phyloP scores from a whole-genome alignment of 2,888 invertebrate genomes.

The Magallana nippona region DNA sequence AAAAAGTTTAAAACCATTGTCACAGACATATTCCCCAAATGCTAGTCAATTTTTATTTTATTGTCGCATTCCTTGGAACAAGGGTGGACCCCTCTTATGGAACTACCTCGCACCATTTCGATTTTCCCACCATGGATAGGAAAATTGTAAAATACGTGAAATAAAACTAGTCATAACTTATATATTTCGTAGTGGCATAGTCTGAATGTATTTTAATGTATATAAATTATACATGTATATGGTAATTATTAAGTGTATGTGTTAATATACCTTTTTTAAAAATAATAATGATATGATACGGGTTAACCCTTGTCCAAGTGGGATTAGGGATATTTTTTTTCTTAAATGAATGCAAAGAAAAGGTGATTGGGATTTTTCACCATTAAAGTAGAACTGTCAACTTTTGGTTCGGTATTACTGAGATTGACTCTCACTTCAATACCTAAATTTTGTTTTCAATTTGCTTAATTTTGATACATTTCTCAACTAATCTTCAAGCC shows the following conservation, averaged over 20 bases:
- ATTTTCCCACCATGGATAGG: slow-evolving; percentile 25
- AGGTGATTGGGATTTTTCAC: not conserved
- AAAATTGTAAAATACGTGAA: slow-evolving; percentile 11
- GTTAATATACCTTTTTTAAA: not conserved
- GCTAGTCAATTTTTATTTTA: slow-evolving; percentile 6
- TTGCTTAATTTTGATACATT: too few relatives aligned
- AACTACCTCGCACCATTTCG: slow-evolving; percentile 24
- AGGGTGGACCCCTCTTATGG: slow-evolving; percentile 19
- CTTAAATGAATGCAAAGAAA: not conserved
- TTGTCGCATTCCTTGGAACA: slow-evolving; percentile 33
- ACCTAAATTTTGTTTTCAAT: not conserved
- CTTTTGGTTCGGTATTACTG: too few relatives aligned
- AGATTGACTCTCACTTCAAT: too few relatives aligned
- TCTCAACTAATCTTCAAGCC: not conserved
- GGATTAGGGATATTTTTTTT: slow-evolving; percentile 24
- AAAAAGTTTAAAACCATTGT: not conserved
- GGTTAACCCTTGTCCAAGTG: slow-evolving; percentile 40
- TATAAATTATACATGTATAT: slow-evolving; percentile 32
- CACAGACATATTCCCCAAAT: not conserved
- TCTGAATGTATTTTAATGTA: slow-evolving; percentile 23
- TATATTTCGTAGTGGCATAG: slow-evolving; percentile 25
- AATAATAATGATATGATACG: slow-evolving; percentile 1
- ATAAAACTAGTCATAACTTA: slow-evolving; percentile 23
- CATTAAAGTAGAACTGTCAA: not conserved
- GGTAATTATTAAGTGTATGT: slow-evolving; percentile 27